Evolutionary conservation across 2,113 vertebrate species (phyloP).

Genomic region (Hipposideros armiger): DNA sequence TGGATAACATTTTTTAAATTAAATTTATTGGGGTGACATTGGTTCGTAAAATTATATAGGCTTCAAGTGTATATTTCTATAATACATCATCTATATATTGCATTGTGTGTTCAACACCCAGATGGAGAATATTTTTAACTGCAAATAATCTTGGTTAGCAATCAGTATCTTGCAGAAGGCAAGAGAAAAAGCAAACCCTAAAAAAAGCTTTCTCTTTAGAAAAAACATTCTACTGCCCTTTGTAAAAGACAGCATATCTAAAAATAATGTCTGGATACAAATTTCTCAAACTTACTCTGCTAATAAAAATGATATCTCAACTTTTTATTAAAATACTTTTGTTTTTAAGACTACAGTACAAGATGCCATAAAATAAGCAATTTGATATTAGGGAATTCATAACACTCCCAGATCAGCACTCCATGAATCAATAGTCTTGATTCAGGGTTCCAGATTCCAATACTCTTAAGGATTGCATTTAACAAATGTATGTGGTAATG

Average conservation of each 20-base stretch:
- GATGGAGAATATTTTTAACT: neutral
- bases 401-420: neutral
- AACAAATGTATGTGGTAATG: neutral
- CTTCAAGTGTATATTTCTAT: too few species aligned
- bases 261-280: neutral
- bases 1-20: neutral
- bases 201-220: neutral
- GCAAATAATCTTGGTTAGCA: neutral
- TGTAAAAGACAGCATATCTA: neutral
- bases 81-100: too few species aligned
- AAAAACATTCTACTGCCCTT: neutral
- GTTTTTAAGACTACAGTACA: neutral
- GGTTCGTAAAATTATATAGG: too few species aligned
- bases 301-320: neutral
- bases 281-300: neutral
- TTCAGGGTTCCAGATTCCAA: too few species aligned
- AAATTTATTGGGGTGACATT: too few species aligned
- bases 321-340: neutral
- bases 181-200: slow-evolving; percentile 36
- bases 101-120: too few species aligned
- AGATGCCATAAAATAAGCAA: neutral
- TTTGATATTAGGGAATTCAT: neutral
- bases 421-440: neutral
- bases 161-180: neutral
- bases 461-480: neutral